Base-by-base conservation (phyloP, 2,113 vertebrate species). In the Sphaerodactylus townsendi region DNA sequence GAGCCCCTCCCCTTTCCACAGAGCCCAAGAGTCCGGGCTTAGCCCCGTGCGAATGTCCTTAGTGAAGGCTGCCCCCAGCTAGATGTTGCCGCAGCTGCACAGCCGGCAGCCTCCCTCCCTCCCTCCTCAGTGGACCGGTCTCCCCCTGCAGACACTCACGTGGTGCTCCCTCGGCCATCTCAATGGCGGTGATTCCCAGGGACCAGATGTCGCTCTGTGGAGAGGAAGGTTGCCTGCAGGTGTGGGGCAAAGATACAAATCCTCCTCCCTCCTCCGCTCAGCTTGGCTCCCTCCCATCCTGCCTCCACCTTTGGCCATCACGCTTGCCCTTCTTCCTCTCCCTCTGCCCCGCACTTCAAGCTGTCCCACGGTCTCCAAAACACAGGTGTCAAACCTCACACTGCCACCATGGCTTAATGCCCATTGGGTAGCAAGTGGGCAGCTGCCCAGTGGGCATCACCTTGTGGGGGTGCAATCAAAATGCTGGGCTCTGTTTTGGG, bases 131-230 rank as follows among this genome's bases (percentile, higher is more conserved):
- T 2, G 30, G 30, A 21, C 11, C 4, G 44, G n/a, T 6, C 9
- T 33, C 7, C 30, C 35, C 15, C 41, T 72, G 8, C 44, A 66
- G 65, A 23, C 23, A 97, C 98, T 98, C 96, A 98, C 97, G 97
- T 48, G 98, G 98, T 1, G 98, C 98, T 90, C 98, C 98, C 91
- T 98, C 98, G 17, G 98, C 98, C 97, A 98, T 98, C 96, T 98
- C 98, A 30, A 98, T 98, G 81, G 98, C 98, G n/a, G 97, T 98
- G 91, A 98, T 98, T 76, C 97, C 98, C 93, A 98, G 88, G 88
- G 98, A 98, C 97, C 98, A 98, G 92, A 98, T 98, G 93, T 98
- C 98, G 79, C 97, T 98, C 97, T 98, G 93, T 2, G 85, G 89
- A 82, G 50, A 92, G 17, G 84, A 85, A 86, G 83, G n/a, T n/a